phyloP scores from a whole-genome alignment of 1,140 invertebrate species.

The Pogonognathellus flavescens region DNA sequence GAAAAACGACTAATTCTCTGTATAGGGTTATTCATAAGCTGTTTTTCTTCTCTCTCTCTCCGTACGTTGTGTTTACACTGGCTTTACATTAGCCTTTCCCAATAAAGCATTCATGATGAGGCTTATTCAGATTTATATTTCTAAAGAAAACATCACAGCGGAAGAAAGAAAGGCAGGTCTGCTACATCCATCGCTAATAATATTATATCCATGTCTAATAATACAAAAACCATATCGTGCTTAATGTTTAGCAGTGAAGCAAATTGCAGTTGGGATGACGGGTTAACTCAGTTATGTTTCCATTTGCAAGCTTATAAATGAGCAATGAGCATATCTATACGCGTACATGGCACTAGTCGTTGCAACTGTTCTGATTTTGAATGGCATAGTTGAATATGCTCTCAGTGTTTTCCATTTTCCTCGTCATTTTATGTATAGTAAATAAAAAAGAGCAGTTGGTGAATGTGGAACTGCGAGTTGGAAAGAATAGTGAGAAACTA shows the following conservation, averaged over 20 bases:
- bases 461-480: background rate
- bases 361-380: background rate
- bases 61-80: conserved; percentile 5
- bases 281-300: no score
- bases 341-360: no score
- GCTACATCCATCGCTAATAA: no score
- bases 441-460: background rate
- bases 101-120: background rate
- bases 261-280: no score
- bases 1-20: background rate
- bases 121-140: background rate
- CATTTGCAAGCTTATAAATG: no score
- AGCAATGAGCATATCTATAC: no score
- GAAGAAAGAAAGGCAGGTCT: no score
- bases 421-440: background rate
- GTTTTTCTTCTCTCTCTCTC: background rate
- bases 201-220: no score
- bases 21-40: conserved; percentile 38
- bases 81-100: conserved; percentile 15
- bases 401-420: background rate
- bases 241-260: no score
- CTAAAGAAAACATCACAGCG: no score
- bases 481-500: no score
- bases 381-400: conserved; percentile 18
- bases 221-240: no score